Base-by-base conservation (phyloP, 2,888 invertebrate species). In the Cryptocheilus praepositus region DNA sequence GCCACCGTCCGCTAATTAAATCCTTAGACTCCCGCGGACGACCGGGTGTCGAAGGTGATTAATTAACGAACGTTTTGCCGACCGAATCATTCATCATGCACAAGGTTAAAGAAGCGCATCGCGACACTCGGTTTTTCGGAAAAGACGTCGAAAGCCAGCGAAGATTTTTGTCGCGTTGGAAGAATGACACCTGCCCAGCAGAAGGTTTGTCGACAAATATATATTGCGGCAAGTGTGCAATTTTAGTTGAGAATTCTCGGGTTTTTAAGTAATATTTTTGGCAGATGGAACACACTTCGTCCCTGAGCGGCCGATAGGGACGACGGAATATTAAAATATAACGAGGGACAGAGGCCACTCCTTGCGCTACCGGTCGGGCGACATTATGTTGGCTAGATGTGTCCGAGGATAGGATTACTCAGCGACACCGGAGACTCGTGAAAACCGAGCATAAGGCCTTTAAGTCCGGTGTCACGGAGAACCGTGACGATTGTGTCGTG, bases 401-500 rank as follows among this genome's bases (percentile, higher is more conserved):
- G 76, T 71, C 70, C 66, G 70, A 51, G 75, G 81, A 83, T 84
- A 82, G 79, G 77, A 83, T 84, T 83, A 84, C 83, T 81, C 80
- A 62, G 73, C 75, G 83, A 82, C 82, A 84, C 74, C 81, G 81
- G 84, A 83, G 81, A 83, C 84, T 83, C 80, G 81, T 82, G 81
- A 82, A 83, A 81, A 82, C 81, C 77, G 79, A 84, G 77, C 76
- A 74, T 81, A 78, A 81, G 78, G 73, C 70, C 73, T 77, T 74
- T 75, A 81, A 74, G 78, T 74, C 71, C 66, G 74, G 68, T 71
- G 70, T 73, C 70, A 68, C 67, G 77, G 79, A 70, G 74, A 70
- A 77, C 74, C 72, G 78, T 68, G 72, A 78, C 75, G 75, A 77
- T 79, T 73, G 77, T 68, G 67, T 70, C 73, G 54, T 52, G 49